phyloP scores from a whole-genome alignment of 2,113 vertebrate genomes.

The Phodopus roborovskii region DNA sequence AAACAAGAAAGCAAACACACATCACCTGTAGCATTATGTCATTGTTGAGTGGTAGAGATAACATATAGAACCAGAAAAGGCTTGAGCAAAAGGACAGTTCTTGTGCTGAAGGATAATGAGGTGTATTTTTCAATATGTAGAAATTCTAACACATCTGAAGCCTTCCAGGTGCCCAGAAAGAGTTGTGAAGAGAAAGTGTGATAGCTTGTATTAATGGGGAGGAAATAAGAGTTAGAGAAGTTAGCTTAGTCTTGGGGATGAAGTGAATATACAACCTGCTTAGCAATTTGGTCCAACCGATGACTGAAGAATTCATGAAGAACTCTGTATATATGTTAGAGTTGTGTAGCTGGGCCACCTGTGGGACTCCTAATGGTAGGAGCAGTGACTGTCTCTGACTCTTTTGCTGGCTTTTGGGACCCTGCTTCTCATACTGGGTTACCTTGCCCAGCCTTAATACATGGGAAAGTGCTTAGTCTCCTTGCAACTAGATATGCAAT shows the following conservation, averaged over 20 bases:
- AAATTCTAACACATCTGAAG: not conserved
- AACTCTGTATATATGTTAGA: not conserved
- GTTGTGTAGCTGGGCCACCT: not conserved
- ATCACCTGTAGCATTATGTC: not conserved
- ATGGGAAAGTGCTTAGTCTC: not conserved
- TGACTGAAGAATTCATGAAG: conserved; percentile 12
- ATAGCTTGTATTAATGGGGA: not conserved
- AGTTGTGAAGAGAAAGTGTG: not conserved
- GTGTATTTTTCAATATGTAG: not conserved
- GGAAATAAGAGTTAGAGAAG: not conserved
- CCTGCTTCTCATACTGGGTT: not conserved
- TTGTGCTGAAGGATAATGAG: not conserved
- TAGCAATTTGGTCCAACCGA: conserved; percentile 36
- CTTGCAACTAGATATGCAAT: not conserved
- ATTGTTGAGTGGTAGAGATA: not conserved
- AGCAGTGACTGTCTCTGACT: not conserved
- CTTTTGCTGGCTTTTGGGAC: not conserved
- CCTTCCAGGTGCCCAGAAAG: not conserved
- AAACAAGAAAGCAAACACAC: not conserved
- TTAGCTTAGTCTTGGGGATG: not conserved
- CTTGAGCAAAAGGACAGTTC: not conserved
- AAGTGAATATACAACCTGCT: not conserved
- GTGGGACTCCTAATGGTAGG: not conserved
- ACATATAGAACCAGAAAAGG: not conserved
- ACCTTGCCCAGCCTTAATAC: not conserved